Conservation (phyloP, 2,113 vertebrate genomes). For the Ciconia maguari region DNA sequence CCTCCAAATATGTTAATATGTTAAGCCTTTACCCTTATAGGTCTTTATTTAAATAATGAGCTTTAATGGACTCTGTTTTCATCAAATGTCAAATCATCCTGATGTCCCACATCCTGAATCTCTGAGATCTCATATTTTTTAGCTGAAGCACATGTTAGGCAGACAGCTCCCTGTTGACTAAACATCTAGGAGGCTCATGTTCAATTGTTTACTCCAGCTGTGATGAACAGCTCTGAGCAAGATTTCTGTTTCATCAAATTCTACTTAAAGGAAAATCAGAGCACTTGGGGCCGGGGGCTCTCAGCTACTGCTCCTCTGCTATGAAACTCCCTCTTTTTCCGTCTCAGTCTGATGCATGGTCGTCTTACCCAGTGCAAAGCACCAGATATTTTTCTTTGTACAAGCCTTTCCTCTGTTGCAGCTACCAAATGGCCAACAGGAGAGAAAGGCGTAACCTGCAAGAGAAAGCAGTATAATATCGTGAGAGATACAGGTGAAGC, state of each 20-base stretch:
- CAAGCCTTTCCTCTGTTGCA: neutral
- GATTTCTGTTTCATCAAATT: constrained; percentile 53
- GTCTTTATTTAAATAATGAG: neutral
- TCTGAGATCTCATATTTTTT: constrained; percentile 20
- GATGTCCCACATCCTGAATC: neutral
- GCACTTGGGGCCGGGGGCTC: neutral
- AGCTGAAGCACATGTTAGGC: neutral
- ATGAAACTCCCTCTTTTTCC: neutral
- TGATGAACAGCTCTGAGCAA: constrained; percentile 53
- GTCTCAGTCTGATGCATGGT: neutral
- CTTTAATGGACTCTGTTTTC: neutral
- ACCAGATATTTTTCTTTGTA: neutral
- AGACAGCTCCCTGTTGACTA: constrained; percentile 60
- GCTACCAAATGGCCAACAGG: neutral
- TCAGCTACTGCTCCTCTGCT: neutral
- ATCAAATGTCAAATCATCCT: neutral
- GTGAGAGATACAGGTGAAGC: neutral
- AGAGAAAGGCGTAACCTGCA: neutral
- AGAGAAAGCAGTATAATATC: neutral
- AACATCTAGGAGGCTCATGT: constrained; percentile 56
- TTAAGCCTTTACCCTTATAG: neutral
- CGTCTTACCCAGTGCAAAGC: neutral
- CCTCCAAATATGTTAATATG: neutral
- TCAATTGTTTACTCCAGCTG: constrained; percentile 60
- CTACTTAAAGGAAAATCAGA: constrained; percentile 45